Conservation (phyloP, 2,888 invertebrate genomes). For the Sinotaia quadrata region DNA sequence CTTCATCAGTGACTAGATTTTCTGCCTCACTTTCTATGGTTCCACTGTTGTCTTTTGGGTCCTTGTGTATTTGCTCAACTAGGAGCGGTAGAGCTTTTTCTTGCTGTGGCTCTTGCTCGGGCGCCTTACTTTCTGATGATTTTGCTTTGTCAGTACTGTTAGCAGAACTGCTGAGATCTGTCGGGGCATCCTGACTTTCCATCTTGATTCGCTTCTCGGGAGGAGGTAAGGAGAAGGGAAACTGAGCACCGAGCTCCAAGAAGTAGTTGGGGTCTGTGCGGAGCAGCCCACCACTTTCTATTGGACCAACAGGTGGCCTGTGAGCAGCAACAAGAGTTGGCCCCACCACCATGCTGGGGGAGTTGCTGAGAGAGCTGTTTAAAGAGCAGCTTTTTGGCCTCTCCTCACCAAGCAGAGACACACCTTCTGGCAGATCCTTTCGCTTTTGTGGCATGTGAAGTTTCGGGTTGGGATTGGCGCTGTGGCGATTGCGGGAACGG, state of each 20-base stretch:
- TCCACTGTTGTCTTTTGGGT: not conserved
- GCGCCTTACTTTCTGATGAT: not conserved
- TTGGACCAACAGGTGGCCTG: constrained; percentile 36
- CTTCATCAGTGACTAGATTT: constrained; percentile 8
- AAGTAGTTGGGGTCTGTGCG: constrained; percentile 55
- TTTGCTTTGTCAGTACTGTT: not conserved
- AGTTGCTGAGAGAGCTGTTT: constrained; percentile 44
- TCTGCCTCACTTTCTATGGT: constrained; percentile 10
- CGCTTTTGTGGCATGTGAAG: constrained; percentile 94
- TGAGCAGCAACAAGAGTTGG: constrained; percentile 20
- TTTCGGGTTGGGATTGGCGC: constrained; percentile 98
- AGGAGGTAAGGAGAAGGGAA: constrained; percentile 57
- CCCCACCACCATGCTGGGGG: constrained; percentile 47
- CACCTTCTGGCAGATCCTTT: constrained; percentile 80
- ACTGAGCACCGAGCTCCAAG: constrained; percentile 56
- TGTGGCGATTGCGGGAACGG: constrained; percentile 94
- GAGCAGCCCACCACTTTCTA: constrained; percentile 48
- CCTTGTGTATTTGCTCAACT: too few species aligned
- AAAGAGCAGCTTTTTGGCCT: not conserved
- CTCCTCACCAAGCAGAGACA: constrained; percentile 4
- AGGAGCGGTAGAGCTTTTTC: not conserved
- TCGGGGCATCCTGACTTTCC: constrained; percentile 38
- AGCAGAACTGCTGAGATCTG: constrained; percentile 28
- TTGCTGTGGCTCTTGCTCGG: not conserved
- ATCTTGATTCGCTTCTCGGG: constrained; percentile 61